Base-by-base conservation (phyloP, 2,113 vertebrate species). In the Syngnathus floridae region DNA sequence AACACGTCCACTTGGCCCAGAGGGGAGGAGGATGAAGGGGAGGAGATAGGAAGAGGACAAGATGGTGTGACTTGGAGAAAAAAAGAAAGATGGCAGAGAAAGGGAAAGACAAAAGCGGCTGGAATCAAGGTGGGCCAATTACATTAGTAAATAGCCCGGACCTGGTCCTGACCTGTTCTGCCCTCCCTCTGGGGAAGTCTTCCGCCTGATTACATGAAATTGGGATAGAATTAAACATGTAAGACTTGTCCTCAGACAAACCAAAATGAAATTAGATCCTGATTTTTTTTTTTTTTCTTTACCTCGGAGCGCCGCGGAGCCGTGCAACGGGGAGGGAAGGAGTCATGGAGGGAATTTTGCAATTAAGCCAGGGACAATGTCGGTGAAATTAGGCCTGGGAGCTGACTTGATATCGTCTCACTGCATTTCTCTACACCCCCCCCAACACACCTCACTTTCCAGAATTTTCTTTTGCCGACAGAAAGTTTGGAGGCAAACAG, bases 211-310 rank as follows among this genome's bases (percentile, higher is more conserved):
- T 94, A 99, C 93, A 95, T 93, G 92, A 93, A 96, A 98, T 93
- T 92, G 93, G 93, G 94, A 94, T 95, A 92, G 94, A 97, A 96
- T 98, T 98, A 97, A 98, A 97, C 93, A 94, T 94, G 94, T 94
- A 93, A 93, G 92, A 92, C 88, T 93, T 94, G 94, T 95, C 92
- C 93, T 90, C 90, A 91, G 90, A 93, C 93, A 93, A 93, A 93
- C 90, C 84, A 79, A 93, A 94, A 95, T 93, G 92, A 94, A 97
- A 97, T 95, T 93, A 95, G 93, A 91, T 90, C 87, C 89, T 88
- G 52, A 57, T 89, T 82, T 84, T 83, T 36, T 38, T 59, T 37
- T 60, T 60, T 40, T 60, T 61, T 83, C 93, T 90, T 91, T 84
- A 84, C 89, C 91, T 95, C 82, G 84, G 79, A 86, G 87, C 89